Percentiles rank a stretch among this genome's conserved stretches.
phyloP scores from a whole-genome alignment of 2,888 invertebrate species.

The Xiphydria camelus region DNA sequence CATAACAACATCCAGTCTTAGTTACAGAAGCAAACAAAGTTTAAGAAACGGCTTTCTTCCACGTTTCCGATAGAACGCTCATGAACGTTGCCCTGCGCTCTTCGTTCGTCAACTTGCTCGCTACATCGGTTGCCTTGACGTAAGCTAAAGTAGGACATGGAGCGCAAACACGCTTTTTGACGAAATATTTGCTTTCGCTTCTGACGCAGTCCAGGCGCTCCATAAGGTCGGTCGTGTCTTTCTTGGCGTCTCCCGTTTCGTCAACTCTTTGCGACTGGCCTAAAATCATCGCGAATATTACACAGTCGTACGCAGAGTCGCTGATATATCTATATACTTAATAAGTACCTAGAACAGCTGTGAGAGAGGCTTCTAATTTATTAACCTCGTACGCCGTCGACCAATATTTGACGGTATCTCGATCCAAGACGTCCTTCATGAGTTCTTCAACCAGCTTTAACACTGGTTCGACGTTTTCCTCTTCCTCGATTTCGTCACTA shows the following conservation, averaged over 20 bases:
- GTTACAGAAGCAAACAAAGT: too few relatives aligned
- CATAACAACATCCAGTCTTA: too few relatives aligned
- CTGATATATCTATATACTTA: too few relatives aligned
- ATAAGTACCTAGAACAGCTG: slow-evolving; percentile 29
- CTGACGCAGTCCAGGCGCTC: slow-evolving; percentile 35
- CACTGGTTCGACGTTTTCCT: slow-evolving; percentile 17
- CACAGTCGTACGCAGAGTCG: too few relatives aligned
- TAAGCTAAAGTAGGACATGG: slow-evolving; percentile 47
- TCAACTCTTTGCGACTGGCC: too few relatives aligned
- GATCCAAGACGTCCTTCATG: slow-evolving; percentile 35
- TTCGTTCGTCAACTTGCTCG: slow-evolving; percentile 26
- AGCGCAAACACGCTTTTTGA: slow-evolving; percentile 33
- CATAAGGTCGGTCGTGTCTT: slow-evolving; percentile 20
- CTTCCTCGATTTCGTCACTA: slow-evolving; percentile 15
- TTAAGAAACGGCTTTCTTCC: slow-evolving; percentile 27
- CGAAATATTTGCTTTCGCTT: slow-evolving; percentile 34
- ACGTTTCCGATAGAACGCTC: slow-evolving; percentile 23
- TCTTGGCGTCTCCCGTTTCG: neutral
- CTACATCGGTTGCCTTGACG: slow-evolving; percentile 31
- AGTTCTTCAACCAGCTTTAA: slow-evolving; percentile 30
- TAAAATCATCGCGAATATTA: too few relatives aligned
- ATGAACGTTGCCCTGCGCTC: slow-evolving; percentile 22
- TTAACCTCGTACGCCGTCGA: slow-evolving; percentile 33
- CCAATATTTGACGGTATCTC: slow-evolving; percentile 36
- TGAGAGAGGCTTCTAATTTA: slow-evolving; percentile 35